Percentiles rank a stretch among this genome's conserved stretches.
These are phyloP conservation scores for Drosophila melanosoma DNA, from an alignment of 2,888 invertebrate species.

Conservation along the genomic window DNA sequence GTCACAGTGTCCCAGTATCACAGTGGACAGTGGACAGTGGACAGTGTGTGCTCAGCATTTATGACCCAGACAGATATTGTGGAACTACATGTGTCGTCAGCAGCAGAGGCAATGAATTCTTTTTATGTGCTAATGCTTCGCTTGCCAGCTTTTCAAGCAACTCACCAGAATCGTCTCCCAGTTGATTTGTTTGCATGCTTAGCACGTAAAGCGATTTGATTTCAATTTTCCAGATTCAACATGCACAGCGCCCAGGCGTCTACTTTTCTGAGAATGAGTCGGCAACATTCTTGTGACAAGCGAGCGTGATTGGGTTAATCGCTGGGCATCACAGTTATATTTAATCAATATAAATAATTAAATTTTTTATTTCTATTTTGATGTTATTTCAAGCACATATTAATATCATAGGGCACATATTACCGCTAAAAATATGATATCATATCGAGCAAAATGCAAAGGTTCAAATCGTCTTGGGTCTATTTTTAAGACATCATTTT, in stretches of 20 bases:
- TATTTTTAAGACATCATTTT: constrained; percentile 9
- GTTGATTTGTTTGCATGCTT: constrained; percentile 69
- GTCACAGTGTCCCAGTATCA: constrained; percentile 3
- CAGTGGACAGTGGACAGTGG: background rate
- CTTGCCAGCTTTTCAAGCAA: constrained; percentile 17
- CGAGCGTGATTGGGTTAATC: constrained; percentile 50
- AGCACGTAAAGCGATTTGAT: constrained; percentile 83
- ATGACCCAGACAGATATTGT: constrained; percentile 46
- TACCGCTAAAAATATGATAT: constrained; percentile 31
- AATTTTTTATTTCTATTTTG: background rate
- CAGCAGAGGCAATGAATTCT: constrained; percentile 75
- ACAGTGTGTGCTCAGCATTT: constrained; percentile 40
- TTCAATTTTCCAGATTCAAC: constrained; percentile 81
- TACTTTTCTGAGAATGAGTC: constrained; percentile 59
- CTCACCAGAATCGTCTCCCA: constrained; percentile 6
- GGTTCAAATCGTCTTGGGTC: constrained; percentile 26
- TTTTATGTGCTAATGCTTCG: constrained; percentile 77
- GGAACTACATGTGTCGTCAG: constrained; percentile 76
- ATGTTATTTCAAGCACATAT: background rate
- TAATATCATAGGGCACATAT: no score
- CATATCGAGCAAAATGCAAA: constrained; percentile 6
- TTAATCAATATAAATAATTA: constrained; percentile 6
- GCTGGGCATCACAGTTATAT: constrained; percentile 10
- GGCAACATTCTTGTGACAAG: constrained; percentile 53
- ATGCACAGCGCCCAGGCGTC: constrained; percentile 61